These are phyloP conservation scores for Simalia tracyae DNA, from an alignment of 2,797 vertebrate genomes.

Conservation along the genomic window DNA sequence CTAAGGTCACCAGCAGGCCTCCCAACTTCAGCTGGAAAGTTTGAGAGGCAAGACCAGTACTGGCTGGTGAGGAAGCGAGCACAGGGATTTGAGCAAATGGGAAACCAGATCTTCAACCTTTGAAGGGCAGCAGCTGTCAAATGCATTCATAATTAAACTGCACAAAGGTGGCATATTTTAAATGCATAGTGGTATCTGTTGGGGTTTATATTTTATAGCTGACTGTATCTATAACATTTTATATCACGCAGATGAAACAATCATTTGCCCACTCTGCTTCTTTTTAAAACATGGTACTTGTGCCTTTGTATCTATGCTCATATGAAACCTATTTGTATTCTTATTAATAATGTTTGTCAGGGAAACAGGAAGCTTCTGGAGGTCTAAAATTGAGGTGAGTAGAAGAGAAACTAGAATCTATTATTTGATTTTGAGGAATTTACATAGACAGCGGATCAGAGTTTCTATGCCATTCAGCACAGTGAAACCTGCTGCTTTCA, in stretches of 20 bases:
- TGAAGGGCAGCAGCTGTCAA: neutral
- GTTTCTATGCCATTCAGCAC: neutral
- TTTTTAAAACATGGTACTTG: neutral
- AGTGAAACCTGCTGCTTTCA: neutral
- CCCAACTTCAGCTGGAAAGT: constrained; percentile 10
- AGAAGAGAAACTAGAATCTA: too few relatives aligned
- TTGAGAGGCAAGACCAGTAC: neutral
- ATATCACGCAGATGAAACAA: neutral
- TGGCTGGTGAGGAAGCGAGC: neutral
- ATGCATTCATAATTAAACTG: neutral
- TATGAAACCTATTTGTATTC: neutral
- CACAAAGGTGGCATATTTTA: neutral
- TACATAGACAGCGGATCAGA: neutral
- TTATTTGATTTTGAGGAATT: too few relatives aligned
- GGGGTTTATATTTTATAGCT: neutral
- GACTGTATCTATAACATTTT: neutral
- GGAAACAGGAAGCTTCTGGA: neutral
- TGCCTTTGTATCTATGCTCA: neutral
- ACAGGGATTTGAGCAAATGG: neutral
- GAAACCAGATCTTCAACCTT: neutral
- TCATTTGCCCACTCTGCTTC: neutral
- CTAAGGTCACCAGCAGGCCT: constrained; percentile 46
- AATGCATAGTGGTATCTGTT: neutral
- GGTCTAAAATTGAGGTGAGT: neutral
- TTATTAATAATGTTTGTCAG: neutral